Base-by-base conservation (phyloP, 2,113 vertebrate genomes). In the Nycticebus coucang region DNA sequence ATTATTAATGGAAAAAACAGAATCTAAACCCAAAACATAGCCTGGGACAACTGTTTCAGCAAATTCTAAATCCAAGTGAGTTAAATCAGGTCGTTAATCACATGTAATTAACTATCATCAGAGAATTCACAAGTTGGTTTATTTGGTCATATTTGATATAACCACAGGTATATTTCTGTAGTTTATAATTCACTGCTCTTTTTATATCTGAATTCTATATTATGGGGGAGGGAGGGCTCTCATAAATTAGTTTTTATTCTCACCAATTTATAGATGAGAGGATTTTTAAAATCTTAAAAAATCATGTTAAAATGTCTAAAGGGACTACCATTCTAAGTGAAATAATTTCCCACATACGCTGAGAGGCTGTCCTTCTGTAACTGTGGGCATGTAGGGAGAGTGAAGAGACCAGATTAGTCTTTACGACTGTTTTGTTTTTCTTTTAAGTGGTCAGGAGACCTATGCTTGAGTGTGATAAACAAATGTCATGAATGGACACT, bases 11-110 rank as follows among this genome's bases (percentile, higher is more conserved):
- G 86, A 94, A 68, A 55, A 85, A 72, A 22, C 2, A 87, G 30
- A 75, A 21, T 57, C 84, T 77, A 85, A 95, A 93, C 15, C 74
- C 74, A 72, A 88, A 95, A 72, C 62, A 83, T 18, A 55, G 9
- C 30, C 75, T 80, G 30, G n/a, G 17, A 75, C 37, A 89, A 89
- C 66, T 50, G 22, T 86, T 94, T 96, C 37, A 92, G 81, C 33
- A 90, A 60, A 15, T 71, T 66, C 64, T 74, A 81, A 89, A 94
- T 81, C 50, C 79, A 87, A 82, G 28, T 9, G 68, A n/a, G 19
- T 89, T 50, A 93, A 93, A 35, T 93, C 19, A 83, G 57, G 41
- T 80, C 33, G 86, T 82, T 83, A 75, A 77, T 86, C 74, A 95
- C 95, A 9, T 11, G 6, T 71, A 74, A 95, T 81, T 92, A 77